Conservation (phyloP, 2,888 invertebrate species). For the Tetramorium bicarinatum region DNA sequence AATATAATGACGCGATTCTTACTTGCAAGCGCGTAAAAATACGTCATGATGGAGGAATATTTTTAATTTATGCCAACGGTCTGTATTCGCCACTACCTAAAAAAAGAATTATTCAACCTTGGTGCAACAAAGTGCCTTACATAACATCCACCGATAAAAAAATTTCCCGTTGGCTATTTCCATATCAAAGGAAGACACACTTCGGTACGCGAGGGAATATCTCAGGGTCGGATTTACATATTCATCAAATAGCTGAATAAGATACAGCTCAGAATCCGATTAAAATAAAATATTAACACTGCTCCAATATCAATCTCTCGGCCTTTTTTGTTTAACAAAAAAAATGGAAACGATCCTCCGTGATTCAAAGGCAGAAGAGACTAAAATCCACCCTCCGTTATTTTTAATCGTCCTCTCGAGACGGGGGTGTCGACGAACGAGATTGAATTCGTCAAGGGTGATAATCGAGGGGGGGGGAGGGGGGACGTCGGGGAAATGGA, state of each 20-base stretch:
- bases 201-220: background rate
- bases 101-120: slow-evolving; percentile 46
- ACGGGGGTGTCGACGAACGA: background rate
- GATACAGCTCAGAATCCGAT: background rate
- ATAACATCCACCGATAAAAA: slow-evolving; percentile 32
- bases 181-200: slow-evolving; percentile 12
- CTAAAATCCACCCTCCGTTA: background rate
- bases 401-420: background rate
- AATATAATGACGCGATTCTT: slow-evolving; percentile 12
- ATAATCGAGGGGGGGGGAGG: background rate
- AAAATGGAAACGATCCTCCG: background rate
- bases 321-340: background rate
- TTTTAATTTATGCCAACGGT: slow-evolving; percentile 36
- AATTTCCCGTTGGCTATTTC: slow-evolving; percentile 23
- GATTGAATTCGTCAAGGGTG: background rate
- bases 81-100: background rate
- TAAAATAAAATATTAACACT: slow-evolving; percentile 14
- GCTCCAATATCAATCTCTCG: background rate
- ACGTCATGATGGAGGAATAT: background rate
- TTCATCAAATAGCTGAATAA: slow-evolving; percentile 7
- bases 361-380: background rate
- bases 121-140: slow-evolving; percentile 33
- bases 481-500: background rate
- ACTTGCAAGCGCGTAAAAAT: slow-evolving; percentile 1
- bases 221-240: background rate